Base-by-base conservation (phyloP, 2,113 vertebrate species). In the Pagrus major region DNA sequence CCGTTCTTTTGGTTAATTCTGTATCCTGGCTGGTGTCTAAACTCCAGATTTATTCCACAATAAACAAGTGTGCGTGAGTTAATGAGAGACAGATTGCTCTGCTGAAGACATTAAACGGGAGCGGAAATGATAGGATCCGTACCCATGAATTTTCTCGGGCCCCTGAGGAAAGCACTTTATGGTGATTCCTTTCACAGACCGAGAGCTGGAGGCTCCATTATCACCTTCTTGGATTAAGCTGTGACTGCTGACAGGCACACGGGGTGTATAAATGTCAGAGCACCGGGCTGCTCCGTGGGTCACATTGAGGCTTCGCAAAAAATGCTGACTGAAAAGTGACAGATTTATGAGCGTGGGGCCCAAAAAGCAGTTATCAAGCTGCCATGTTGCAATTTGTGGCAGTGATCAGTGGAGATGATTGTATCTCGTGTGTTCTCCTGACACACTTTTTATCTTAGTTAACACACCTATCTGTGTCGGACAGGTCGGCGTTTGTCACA, bases 121-220 rank as follows among this genome's bases (percentile, higher is more conserved):
- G 42, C 55, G 87, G 67, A 82, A 80, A 68, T 71, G 79, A 81
- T 81, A 61, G 75, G 70, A 89, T 80, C 70, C 51, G 59, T 80
- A 76, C 66, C 73, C 80, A 78, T 71, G 84, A 77, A 74, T 90
- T 81, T 80, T 65, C 75, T 27, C 8, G 20, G 70, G 51, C 77
- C 76, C 65, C 47, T 1, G 64, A 33, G 58, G 79, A 44, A 76
- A 70, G 12, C 23, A 20, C 76, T 92, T 91, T 86, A 90, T 81
- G 88, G 70, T 90, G 89, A 93, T 92, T 85, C 72, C 54, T 92
- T 91, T 73, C 39, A 29, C 92, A 93, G 92, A 39, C 70, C 4
- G 9, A 39, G 69, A 88, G 68, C 88, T 85, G 87, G 71, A 78
- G 76, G 72, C 88, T 88, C 80, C 86, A 80, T 90, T 80, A 87